A percentile compares a stretch with the other conserved stretches of the same genome.
Evolutionary conservation across 2,888 invertebrate genomes (phyloP).

Genomic region (Drosophila sordidula): DNA sequence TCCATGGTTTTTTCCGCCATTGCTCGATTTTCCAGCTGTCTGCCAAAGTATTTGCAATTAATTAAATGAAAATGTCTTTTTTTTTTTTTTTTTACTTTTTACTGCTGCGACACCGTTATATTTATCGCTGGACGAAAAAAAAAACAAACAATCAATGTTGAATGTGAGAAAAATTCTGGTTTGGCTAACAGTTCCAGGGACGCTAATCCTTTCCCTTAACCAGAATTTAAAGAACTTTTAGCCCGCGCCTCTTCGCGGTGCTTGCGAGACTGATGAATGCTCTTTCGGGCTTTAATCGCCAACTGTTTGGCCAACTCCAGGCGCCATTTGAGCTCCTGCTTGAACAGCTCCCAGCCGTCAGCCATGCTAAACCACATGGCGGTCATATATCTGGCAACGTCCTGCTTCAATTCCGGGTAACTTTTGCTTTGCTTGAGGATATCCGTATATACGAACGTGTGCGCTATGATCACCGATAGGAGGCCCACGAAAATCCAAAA

Average conservation of each 20-base stretch:
- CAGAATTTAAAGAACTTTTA: neutral
- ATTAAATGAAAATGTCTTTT: conserved; percentile 55
- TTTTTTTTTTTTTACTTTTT: conserved; percentile 12
- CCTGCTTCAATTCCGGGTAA: neutral
- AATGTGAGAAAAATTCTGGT: neutral
- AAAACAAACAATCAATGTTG: neutral
- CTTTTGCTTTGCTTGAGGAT: neutral
- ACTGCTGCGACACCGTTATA: conserved; percentile 6
- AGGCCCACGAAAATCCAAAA: conserved; percentile 29
- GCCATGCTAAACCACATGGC: neutral
- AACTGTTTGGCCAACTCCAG: conserved; percentile 10
- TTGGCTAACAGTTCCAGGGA: neutral
- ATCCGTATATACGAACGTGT: conserved; percentile 23
- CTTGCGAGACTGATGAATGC: conserved; percentile 9
- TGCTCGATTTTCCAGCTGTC: conserved; percentile 17
- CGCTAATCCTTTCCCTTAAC: neutral
- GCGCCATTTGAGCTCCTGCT: conserved; percentile 11
- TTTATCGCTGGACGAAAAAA: conserved; percentile 17
- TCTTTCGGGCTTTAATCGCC: neutral
- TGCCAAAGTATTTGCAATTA: conserved; percentile 57
- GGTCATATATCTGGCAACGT: neutral
- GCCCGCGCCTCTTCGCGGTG: neutral
- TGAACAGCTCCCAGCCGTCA: neutral
- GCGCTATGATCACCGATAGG: conserved; percentile 27
- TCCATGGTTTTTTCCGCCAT: conserved; percentile 19